Conservation (phyloP, 2,888 invertebrate genomes). For the Galerucella nymphaeae region DNA sequence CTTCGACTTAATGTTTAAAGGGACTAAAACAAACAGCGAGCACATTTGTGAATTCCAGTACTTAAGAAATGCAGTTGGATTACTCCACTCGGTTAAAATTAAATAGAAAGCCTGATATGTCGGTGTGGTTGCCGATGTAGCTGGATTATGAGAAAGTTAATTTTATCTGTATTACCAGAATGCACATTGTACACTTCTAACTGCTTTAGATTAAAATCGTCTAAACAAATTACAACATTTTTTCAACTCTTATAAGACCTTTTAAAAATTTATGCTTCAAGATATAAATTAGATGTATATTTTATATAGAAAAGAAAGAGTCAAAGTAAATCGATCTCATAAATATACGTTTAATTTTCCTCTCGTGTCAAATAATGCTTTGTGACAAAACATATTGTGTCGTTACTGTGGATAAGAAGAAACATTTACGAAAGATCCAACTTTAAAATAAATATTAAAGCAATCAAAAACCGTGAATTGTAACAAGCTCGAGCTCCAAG, state of each 20-base stretch:
- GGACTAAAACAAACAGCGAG: constrained; percentile 11
- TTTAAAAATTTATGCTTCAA: no score
- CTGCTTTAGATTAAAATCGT: constrained; percentile 46
- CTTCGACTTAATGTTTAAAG: constrained; percentile 10
- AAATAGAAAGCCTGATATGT: constrained; percentile 21
- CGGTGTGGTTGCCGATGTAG: constrained; percentile 22
- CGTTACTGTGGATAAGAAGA: background rate
- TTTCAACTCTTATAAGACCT: background rate
- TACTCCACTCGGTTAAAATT: constrained; percentile 24
- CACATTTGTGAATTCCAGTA: constrained; percentile 23
- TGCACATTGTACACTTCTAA: constrained; percentile 50
- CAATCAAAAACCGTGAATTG: constrained; percentile 33
- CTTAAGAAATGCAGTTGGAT: constrained; percentile 31
- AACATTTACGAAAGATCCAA: background rate
- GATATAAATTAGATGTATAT: no score
- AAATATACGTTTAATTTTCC: background rate
- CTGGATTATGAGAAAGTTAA: constrained; percentile 21
- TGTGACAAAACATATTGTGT: background rate
- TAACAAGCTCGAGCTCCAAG: constrained; percentile 9
- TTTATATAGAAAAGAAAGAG: no score
- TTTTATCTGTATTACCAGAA: constrained; percentile 27
- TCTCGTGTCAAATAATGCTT: background rate
- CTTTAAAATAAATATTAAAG: constrained; percentile 24
- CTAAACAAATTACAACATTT: constrained; percentile 33
- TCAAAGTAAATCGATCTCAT: background rate